phyloP scores from a whole-genome alignment of 2,113 vertebrate genomes.

The Gopherus evgoodei region DNA sequence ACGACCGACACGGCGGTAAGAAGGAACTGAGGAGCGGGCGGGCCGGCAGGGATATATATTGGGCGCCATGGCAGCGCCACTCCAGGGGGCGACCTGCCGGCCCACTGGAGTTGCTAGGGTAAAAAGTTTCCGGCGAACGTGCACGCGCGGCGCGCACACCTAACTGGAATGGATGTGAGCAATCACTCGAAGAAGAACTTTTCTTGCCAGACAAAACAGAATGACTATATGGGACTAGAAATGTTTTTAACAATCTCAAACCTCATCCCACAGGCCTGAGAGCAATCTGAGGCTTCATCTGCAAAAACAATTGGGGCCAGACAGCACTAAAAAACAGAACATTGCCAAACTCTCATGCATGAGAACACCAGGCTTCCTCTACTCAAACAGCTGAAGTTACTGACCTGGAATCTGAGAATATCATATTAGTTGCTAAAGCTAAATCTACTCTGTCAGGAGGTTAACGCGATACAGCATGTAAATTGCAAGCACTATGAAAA shows the following conservation, averaged over 20 bases:
- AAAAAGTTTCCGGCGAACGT: no score
- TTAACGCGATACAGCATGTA: conserved; percentile 25
- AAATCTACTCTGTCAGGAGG: conserved; percentile 32
- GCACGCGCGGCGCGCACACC: no score
- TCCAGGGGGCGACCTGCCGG: no score
- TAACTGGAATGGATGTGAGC: no score
- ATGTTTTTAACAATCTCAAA: conserved; percentile 15
- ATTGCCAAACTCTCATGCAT: background rate
- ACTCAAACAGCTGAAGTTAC: conserved; percentile 16
- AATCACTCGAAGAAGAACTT: background rate
- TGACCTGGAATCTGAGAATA: conserved; percentile 19
- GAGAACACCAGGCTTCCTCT: background rate
- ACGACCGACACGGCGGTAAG: no score
- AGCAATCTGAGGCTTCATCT: background rate
- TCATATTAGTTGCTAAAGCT: conserved; percentile 10
- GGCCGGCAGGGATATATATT: no score
- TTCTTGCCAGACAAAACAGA: background rate
- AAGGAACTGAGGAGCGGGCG: no score
- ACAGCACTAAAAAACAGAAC: conserved; percentile 7
- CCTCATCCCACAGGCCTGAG: background rate
- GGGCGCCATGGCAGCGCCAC: no score
- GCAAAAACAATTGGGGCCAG: background rate
- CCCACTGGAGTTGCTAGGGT: no score
- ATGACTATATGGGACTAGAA: background rate
- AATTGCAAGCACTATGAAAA: conserved; percentile 35